Conservation (phyloP, 2,888 invertebrate species). For the Xanthia togata region DNA sequence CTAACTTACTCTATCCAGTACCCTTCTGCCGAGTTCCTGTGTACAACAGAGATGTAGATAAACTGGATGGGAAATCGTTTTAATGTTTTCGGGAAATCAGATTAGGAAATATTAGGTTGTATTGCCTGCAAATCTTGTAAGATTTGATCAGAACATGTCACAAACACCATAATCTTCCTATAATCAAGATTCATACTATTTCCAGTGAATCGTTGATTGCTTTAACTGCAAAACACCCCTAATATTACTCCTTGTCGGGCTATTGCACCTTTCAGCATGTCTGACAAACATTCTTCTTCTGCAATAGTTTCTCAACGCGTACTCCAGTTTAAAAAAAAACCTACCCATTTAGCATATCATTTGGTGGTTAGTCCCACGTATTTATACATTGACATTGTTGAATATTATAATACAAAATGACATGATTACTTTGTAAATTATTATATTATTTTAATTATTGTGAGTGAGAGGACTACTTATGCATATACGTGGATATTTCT, state of each 20-base stretch:
- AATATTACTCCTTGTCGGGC: too few species aligned
- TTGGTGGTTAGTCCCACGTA: too few species aligned
- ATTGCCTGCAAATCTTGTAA: background rate
- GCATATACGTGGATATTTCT: too few species aligned
- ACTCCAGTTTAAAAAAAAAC: too few species aligned
- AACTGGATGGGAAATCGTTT: slow-evolving; percentile 47
- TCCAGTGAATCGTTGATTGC: background rate
- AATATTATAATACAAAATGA: too few species aligned
- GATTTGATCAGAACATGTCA: background rate
- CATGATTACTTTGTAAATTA: too few species aligned
- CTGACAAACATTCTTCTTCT: too few species aligned
- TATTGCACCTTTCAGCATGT: background rate
- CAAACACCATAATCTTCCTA: too few species aligned
- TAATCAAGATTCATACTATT: background rate
- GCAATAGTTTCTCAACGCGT: background rate
- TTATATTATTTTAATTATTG: too few species aligned
- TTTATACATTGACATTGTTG: too few species aligned
- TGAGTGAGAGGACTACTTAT: too few species aligned
- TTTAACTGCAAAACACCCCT: background rate
- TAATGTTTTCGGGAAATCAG: background rate
- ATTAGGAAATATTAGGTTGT: background rate
- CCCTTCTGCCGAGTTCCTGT: slow-evolving; percentile 70
- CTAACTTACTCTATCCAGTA: slow-evolving; percentile 75
- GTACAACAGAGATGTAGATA: slow-evolving; percentile 39
- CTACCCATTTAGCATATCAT: too few species aligned